Evolutionary conservation across 1,140 invertebrate species (phyloP), one percentile per base, ranked within the genome.

Genomic region (Pseudomyrmex dendroicus): DNA sequence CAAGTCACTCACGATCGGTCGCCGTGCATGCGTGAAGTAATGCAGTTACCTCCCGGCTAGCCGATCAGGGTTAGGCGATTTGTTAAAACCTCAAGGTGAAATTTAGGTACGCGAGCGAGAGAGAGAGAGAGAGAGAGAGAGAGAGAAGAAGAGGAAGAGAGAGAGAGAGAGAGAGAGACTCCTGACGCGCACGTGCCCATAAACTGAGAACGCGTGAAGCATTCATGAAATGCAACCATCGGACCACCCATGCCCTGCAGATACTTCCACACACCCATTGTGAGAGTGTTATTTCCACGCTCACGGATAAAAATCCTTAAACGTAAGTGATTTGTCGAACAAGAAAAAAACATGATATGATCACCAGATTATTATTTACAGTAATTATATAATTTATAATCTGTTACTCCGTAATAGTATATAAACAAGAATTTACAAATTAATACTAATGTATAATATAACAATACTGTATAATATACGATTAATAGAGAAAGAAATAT

Each of bases 141-240:
- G 7, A 7, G 35, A 35, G 25, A 25, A 0, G 5, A 5, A 35
- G 5, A 35, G 35, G 5, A 5, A 35, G 35, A 7, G 5, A 35
- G 35, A 35, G 35, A 7, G 35, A 35, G 35, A 35, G 35, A 35
- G 35, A 35, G 35, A 35, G 35, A 35, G 35, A 89, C 91, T 87
- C 86, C 84, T 90, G 86, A 83, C 74, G 84, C 87, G 86, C 89
- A 87, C 90, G 91, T 89, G 91, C 82, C 88, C 84, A 92, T 92
- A 93, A 93, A 93, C 84, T 86, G 82, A 73, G 90, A 83, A 93
- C 91, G 91, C 91, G 91, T 76, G 44, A 84, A 80, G 92, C 91
- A 92, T 93, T 90, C 89, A 80, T 89, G 90, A 89, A 88, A 84
- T 84, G 84, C 85, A 87, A 77, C 82, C 82, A 76, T 74, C 82